Evolutionary conservation across 2,797 vertebrate species (phyloP).

Genomic region (Scarus forsteni): DNA sequence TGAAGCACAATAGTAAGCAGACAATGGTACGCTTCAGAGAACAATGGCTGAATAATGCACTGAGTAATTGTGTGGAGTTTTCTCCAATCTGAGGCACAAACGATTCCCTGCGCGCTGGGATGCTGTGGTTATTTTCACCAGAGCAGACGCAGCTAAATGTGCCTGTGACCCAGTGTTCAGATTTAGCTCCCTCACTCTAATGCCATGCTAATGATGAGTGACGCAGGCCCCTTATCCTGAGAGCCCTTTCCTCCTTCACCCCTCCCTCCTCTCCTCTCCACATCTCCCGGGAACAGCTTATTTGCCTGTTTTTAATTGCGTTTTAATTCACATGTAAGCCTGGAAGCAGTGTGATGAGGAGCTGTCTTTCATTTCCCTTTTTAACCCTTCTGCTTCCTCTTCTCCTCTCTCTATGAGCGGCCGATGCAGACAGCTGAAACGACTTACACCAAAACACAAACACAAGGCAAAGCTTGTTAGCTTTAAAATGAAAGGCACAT

Average conservation of each 20-base stretch:
- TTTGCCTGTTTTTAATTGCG: slow-evolving; percentile 85
- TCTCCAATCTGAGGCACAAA: slow-evolving; percentile 32
- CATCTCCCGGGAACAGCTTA: slow-evolving; percentile 78
- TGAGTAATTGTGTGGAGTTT: slow-evolving; percentile 52
- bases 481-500: too few relatives aligned
- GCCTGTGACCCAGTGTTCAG: slow-evolving; percentile 65
- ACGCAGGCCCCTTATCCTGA: slow-evolving; percentile 80
- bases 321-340: slow-evolving; percentile 85
- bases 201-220: slow-evolving; percentile 84
- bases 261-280: slow-evolving; percentile 24
- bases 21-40: slow-evolving; percentile 51
- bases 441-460: too few relatives aligned
- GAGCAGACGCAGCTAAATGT: slow-evolving; percentile 40
- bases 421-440: too few relatives aligned
- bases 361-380: slow-evolving; percentile 41
- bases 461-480: too few relatives aligned
- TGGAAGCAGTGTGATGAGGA: slow-evolving; percentile 68
- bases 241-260: slow-evolving; percentile 63
- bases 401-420: background rate
- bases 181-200: slow-evolving; percentile 76
- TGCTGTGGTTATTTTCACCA: slow-evolving; percentile 36
- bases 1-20: slow-evolving; percentile 44
- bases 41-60: slow-evolving; percentile 66
- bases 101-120: slow-evolving; percentile 19
- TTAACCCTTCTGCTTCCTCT: background rate